Evolutionary conservation across 2,113 vertebrate genomes (phyloP).

Genomic region (human): DNA sequence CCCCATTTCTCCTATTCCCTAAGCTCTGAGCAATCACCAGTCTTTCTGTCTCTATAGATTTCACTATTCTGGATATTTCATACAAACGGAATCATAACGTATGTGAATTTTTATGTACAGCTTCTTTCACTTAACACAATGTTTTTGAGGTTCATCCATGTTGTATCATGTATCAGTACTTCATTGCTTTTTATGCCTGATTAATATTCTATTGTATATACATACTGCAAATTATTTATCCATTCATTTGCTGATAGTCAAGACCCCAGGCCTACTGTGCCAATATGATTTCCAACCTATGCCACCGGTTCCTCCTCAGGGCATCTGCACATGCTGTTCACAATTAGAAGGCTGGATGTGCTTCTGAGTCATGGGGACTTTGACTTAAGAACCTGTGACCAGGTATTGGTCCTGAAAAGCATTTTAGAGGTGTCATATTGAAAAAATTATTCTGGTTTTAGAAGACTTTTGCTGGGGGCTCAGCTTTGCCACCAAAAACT

Average conservation of each 20-base stretch:
- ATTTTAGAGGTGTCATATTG: not conserved
- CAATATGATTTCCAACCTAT: not conserved
- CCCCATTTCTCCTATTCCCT: not conserved
- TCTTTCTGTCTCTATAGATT: not conserved
- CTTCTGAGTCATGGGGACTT: not conserved
- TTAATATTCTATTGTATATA: not conserved
- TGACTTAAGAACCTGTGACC: not conserved
- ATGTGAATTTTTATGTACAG: not conserved
- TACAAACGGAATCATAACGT: not conserved
- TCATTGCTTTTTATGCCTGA: not conserved
- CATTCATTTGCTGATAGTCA: not conserved
- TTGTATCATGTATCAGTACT: not conserved
- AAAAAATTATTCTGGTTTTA: not conserved
- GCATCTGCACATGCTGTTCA: not conserved
- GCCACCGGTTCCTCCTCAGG: fast-evolving
- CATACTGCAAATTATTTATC: not conserved
- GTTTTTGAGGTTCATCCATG: not conserved
- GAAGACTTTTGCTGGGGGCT: not conserved
- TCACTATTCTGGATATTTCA: not conserved
- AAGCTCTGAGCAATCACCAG: not conserved
- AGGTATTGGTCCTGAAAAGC: not conserved
- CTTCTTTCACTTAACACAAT: not conserved
- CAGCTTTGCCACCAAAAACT: not conserved
- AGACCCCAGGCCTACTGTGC: fast-evolving
- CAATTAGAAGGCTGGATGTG: not conserved